Conservation (phyloP, 2,113 vertebrate genomes). For the Platysteira castanea region DNA sequence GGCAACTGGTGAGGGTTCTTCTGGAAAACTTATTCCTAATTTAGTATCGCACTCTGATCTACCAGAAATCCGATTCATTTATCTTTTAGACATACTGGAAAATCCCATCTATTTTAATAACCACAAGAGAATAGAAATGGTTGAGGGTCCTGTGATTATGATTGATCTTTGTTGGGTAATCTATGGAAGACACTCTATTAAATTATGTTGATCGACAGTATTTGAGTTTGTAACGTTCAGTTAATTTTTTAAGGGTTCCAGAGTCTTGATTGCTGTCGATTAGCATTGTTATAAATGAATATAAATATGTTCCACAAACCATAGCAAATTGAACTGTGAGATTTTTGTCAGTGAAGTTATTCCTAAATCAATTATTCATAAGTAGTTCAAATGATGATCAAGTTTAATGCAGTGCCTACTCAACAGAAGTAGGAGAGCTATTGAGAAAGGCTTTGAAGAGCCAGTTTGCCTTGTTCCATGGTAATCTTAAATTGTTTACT, state of each 20-base stretch:
- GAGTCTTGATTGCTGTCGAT: constrained; percentile 34
- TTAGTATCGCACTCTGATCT: not conserved
- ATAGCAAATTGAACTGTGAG: not conserved
- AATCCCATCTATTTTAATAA: constrained; percentile 48
- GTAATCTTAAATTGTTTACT: not conserved
- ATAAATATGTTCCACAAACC: constrained; percentile 36
- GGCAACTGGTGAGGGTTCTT: not conserved
- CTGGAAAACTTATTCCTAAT: not conserved
- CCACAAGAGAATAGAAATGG: constrained; percentile 15
- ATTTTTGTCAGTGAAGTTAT: constrained; percentile 42
- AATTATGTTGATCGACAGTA: constrained; percentile 55
- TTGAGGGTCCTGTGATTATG: constrained; percentile 40
- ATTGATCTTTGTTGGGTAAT: constrained; percentile 58
- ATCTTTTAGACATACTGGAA: constrained; percentile 38
- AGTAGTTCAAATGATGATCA: constrained; percentile 19
- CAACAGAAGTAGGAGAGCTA: not conserved
- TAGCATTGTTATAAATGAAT: constrained; percentile 44
- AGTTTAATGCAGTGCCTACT: constrained; percentile 16
- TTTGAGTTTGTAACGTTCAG: constrained; percentile 38
- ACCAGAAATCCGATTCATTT: constrained; percentile 28
- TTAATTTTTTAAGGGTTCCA: constrained; percentile 41
- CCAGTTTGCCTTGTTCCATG: not conserved
- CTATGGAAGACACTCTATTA: constrained; percentile 44
- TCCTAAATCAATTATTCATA: constrained; percentile 55
- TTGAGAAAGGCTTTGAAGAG: not conserved